Evolutionary conservation across 1,140 invertebrate genomes (phyloP), one percentile per base, ranked within the genome.

Genomic region (Ceratosolen solmsi): DNA sequence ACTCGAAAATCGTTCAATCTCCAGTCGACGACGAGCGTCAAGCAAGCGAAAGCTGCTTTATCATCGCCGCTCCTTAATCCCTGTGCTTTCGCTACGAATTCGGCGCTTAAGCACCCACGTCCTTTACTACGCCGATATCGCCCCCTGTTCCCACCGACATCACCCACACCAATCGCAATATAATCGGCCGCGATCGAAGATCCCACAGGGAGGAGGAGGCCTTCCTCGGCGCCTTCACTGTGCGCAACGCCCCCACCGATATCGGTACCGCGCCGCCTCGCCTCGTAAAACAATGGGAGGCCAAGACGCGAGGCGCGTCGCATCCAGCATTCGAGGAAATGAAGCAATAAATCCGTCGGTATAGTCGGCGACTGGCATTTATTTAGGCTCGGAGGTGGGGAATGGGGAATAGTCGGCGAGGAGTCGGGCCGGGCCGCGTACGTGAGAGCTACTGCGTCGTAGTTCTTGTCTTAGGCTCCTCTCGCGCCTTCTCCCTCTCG

Each of bases 241-340:
- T 15, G 41, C 41, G 5, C 41, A 13, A 46, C 5, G 5, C 41
- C 41, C 13, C 17, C 17, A 15, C 36, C 4, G 7, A 20, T 22
- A 68, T 22, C 33, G 20, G 33, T 38, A 79, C 56, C n/a, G 27
- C 65, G 2, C 25, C 78, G n/a, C 49, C 46, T 11, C 27, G 7
- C 27, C 20, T 27, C 11, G 17, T 58, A 73, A 80, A 72, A 80
- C 68, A 80, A 80, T 49, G 70, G 5, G 54, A n/a, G 51, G 22
- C 8, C 36, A 36, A 20, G 71, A 2, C 22, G 9, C 30, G 20
- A 60, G n/a, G 49, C 56, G 71, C 72, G 70, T 41, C 20, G 80
- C 82, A 70, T 79, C 81, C 84, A 74, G 79, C 77, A 27, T 77
- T 80, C 72, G 27, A 49, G 72, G 63, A 75, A 80, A 71, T 75